These are phyloP conservation scores for Drosophila stalkeri DNA, from an alignment of 2,888 invertebrate species.

Conservation along the genomic window DNA sequence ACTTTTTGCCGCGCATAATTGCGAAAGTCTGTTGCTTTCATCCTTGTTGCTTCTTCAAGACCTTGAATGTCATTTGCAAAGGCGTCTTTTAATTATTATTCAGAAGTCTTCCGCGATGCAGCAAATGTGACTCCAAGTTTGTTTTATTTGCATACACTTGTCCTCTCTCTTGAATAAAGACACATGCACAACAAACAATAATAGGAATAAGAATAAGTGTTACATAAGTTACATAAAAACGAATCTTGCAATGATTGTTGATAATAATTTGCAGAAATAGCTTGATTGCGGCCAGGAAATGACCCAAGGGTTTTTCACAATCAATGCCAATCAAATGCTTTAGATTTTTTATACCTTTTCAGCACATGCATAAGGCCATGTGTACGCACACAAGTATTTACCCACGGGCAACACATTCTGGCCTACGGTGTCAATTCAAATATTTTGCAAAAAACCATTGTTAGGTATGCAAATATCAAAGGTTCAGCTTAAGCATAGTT, in stretches of 20 bases:
- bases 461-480: constrained; percentile 21
- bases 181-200: neutral
- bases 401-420: constrained; percentile 35
- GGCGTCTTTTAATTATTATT: constrained; percentile 11
- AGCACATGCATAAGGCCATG: constrained; percentile 10
- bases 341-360: constrained; percentile 51
- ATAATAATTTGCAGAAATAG: constrained; percentile 53
- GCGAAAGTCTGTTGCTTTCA: constrained; percentile 8
- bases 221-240: no score
- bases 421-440: constrained; percentile 41
- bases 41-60: neutral
- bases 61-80: neutral
- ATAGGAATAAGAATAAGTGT: neutral
- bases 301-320: constrained; percentile 58
- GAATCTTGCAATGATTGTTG: constrained; percentile 47
- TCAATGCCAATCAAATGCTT: constrained; percentile 65
- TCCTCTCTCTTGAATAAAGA: neutral
- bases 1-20: constrained; percentile 6
- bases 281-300: constrained; percentile 70
- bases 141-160: constrained; percentile 8
- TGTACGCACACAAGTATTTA: constrained; percentile 29
- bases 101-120: neutral
- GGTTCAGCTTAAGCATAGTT: neutral
- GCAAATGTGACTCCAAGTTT: constrained; percentile 8
- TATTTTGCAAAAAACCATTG: constrained; percentile 22